Conservation (phyloP, 2,113 vertebrate genomes). For the Takifugu flavidus region DNA sequence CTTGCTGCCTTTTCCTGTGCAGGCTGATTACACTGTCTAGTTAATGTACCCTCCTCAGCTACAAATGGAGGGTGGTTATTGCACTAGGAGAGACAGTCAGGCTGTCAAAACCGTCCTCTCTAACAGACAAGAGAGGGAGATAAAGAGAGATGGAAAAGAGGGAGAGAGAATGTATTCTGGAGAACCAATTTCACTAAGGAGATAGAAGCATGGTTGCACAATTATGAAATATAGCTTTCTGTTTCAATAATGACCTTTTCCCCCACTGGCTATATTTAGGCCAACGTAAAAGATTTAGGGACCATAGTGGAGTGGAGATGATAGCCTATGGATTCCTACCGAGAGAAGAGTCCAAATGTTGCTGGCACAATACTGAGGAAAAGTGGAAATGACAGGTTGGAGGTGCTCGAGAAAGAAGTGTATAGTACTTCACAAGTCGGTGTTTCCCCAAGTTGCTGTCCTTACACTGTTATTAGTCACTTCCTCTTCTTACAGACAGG, state of each 20-base stretch:
- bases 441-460: constrained; percentile 26
- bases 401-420: constrained; percentile 9
- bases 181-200: constrained; percentile 63
- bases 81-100: constrained; percentile 63
- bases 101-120: constrained; percentile 66
- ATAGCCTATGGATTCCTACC: constrained; percentile 43
- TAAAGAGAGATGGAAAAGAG: constrained; percentile 57
- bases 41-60: constrained; percentile 70
- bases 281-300: constrained; percentile 51
- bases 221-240: constrained; percentile 70
- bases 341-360: constrained; percentile 29
- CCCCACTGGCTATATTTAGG: constrained; percentile 54
- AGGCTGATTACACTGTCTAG: constrained; percentile 68
- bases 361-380: constrained; percentile 10
- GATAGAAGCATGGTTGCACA: constrained; percentile 56
- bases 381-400: constrained; percentile 32
- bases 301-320: constrained; percentile 42
- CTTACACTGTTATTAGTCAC: constrained; percentile 31
- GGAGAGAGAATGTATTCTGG: constrained; percentile 60
- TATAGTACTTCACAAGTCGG: constrained; percentile 1
- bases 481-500: constrained; percentile 10
- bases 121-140: constrained; percentile 52
- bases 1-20: constrained; percentile 45
- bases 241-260: constrained; percentile 62
- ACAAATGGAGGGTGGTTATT: constrained; percentile 74